Percentiles rank a stretch among this genome's conserved stretches.
These are phyloP conservation scores for Resseliella maxima DNA, from an alignment of 2,888 invertebrate genomes.

Conservation along the genomic window DNA sequence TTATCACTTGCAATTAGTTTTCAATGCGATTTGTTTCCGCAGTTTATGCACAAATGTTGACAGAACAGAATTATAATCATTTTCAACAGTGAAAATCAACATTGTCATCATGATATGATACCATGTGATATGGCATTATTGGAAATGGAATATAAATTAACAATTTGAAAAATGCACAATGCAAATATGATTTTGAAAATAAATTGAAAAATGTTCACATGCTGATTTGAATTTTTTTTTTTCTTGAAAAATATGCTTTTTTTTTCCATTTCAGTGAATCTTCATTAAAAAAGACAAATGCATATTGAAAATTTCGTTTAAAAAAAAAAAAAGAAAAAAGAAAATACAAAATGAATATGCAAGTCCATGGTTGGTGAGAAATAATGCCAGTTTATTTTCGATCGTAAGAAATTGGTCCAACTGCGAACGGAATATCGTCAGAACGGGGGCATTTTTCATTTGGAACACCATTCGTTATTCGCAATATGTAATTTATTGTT, in stretches of 20 bases:
- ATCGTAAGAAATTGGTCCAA: neutral
- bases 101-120: neutral
- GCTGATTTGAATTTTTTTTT: neutral
- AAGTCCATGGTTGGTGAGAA: too few relatives aligned
- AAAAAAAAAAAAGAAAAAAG: too few relatives aligned
- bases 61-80: neutral
- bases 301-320: too few relatives aligned
- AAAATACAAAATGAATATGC: too few relatives aligned
- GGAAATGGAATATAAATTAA: too few relatives aligned
- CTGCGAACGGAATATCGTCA: neutral
- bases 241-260: too few relatives aligned
- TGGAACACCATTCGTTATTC: slow-evolving; percentile 37
- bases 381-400: neutral
- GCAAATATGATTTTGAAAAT: neutral
- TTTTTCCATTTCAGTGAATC: too few relatives aligned
- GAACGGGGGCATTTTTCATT: slow-evolving; percentile 24
- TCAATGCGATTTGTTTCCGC: neutral
- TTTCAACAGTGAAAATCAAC: neutral
- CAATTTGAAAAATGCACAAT: too few relatives aligned
- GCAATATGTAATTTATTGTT: slow-evolving; percentile 53
- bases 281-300: neutral
- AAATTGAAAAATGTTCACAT: neutral
- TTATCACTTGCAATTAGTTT: slow-evolving; percentile 23
- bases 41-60: slow-evolving; percentile 1
- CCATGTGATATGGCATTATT: neutral